Base-by-base conservation (phyloP, 2,888 invertebrate species). In the Notocelia uddmanniana region DNA sequence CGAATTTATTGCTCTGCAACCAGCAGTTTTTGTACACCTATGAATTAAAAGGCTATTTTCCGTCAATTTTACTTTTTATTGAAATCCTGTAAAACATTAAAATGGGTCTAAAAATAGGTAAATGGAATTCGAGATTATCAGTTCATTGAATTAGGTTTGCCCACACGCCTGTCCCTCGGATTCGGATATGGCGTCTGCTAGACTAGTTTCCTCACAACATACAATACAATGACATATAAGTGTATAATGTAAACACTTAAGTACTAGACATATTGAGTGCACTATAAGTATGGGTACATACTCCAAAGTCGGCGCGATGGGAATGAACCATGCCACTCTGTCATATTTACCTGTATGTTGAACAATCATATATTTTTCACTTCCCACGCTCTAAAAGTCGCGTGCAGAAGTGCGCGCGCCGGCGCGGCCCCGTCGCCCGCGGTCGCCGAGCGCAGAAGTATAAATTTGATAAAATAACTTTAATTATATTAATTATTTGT, bases 41-140 rank as follows among this genome's bases (percentile, higher is more conserved):
- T 81, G 76, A 82, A 89, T 84, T 83, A 87, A 89, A 88, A 87
- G 79, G 78, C 83, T 88, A 86, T 87, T 87, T 87, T 88, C 83
- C 80, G 83, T 87, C 85, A 76, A 74, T 77, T 78, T 77, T 78
- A 73, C 63, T 74, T 81, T 87, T 87, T 84, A 70, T 64, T 76
- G 9, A 63, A 69, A 75, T 80, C 75, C 76, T 82, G 78, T 77
- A 81, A 78, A 83, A 86, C 78, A 81, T 78, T 71, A 81, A 85
- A 82, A 84, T 78, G 75, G 81, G 73, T 86, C 79, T 80, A 85
- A 89, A 89, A 88, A 84, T 73, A 75, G 74, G 74, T 78, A 75
- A 78, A 77, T 77, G 74, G 83, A 87, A 90, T 89, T 90, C 85
- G 86, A 89, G 85, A 83, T 74, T 76, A 76, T 87, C 83, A 86